Percentiles rank a stretch among this genome's conserved stretches.
Conservation (phyloP, 2,888 invertebrate genomes). For the Agelastica alni region DNA sequence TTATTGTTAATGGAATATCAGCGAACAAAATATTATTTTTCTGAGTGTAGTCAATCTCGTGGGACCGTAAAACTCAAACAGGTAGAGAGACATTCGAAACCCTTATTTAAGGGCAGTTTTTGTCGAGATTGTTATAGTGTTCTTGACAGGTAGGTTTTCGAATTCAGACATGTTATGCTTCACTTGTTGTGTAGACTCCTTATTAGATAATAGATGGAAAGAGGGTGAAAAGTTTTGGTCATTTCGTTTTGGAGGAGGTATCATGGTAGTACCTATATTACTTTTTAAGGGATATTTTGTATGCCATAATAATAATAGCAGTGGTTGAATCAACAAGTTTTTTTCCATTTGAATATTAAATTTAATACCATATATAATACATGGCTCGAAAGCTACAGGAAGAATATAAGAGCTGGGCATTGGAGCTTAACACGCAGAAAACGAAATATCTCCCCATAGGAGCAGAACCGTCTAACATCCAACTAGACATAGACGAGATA, state of each 20-base stretch:
- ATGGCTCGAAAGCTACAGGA: too few relatives aligned
- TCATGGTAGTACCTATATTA: background rate
- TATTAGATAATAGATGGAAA: constrained; percentile 52
- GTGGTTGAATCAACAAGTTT: too few relatives aligned
- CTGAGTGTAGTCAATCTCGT: constrained; percentile 9
- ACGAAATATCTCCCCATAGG: too few relatives aligned
- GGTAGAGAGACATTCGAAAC: constrained; percentile 45
- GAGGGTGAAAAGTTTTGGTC: constrained; percentile 38
- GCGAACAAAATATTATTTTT: constrained; percentile 4
- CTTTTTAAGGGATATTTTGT: background rate
- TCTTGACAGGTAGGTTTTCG: constrained; percentile 49
- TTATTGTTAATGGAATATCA: too few relatives aligned
- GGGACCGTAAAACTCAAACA: constrained; percentile 27
- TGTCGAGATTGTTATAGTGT: constrained; percentile 46
- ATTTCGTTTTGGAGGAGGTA: constrained; percentile 17
- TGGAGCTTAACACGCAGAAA: too few relatives aligned
- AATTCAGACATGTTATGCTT: constrained; percentile 48
- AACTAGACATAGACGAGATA: too few relatives aligned
- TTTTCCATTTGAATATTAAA: background rate
- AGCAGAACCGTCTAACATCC: too few relatives aligned
- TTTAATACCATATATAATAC: too few relatives aligned
- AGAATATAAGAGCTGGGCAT: too few relatives aligned
- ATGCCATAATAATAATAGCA: too few relatives aligned
- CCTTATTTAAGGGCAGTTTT: constrained; percentile 49
- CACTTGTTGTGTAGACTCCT: constrained; percentile 53